phyloP scores from a whole-genome alignment of 2,113 vertebrate genomes.

The Mustela lutreola region DNA sequence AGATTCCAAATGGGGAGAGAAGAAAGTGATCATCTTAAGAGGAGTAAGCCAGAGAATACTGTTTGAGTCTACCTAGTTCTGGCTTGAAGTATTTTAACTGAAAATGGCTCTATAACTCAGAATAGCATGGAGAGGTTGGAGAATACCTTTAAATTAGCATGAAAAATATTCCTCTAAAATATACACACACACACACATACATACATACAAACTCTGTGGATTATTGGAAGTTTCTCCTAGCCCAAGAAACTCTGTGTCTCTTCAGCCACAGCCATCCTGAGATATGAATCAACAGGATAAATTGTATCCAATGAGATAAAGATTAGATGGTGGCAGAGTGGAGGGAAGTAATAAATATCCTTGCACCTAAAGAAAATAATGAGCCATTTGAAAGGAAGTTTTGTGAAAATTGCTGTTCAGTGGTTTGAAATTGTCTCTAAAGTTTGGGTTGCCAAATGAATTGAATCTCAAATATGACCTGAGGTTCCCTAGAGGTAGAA shows the following conservation, averaged over 20 bases:
- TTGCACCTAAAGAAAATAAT: neutral
- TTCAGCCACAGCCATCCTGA: neutral
- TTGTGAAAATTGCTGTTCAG: neutral
- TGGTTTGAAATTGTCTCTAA: neutral
- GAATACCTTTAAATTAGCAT: neutral
- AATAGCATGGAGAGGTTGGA: neutral
- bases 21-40: neutral
- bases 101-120: neutral
- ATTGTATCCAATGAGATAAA: neutral
- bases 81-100: neutral
- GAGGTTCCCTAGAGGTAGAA: fast-evolving
- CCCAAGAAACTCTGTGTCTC: neutral
- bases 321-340: neutral
- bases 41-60: neutral
- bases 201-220: neutral
- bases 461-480: neutral
- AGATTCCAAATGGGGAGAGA: neutral
- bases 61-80: neutral
- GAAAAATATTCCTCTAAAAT: neutral
- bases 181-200: too few species aligned
- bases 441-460: neutral
- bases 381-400: neutral
- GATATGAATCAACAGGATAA: neutral
- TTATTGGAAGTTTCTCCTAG: neutral
- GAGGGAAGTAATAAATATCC: neutral